These are phyloP conservation scores for Nineta flava DNA, from an alignment of 2,888 invertebrate genomes.

Conservation along the genomic window DNA sequence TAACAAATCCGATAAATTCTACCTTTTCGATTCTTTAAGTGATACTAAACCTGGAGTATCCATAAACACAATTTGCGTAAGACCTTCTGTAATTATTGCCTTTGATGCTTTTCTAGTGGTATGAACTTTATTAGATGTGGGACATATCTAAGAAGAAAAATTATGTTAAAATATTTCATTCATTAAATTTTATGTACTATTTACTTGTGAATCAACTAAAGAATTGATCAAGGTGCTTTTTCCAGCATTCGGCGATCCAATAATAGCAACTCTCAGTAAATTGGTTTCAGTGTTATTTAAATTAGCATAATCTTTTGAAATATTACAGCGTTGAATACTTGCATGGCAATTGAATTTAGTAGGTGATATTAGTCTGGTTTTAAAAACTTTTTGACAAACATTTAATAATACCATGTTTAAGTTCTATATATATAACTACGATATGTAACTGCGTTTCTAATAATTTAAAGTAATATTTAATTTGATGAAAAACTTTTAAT, in stretches of 20 bases:
- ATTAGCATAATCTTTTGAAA: not conserved
- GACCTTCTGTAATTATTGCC: constrained; percentile 56
- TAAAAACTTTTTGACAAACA: no score
- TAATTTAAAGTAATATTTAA: no score
- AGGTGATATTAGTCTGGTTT: no score
- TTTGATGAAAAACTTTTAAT: no score
- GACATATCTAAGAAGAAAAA: constrained; percentile 53
- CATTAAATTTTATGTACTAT: constrained; percentile 11
- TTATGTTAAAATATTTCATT: not conserved
- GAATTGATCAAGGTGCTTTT: constrained; percentile 90
- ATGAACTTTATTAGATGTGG: constrained; percentile 82
- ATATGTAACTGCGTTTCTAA: no score
- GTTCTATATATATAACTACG: no score
- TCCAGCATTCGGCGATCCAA: constrained; percentile 89
- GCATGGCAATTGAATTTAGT: no score
- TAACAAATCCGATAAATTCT: no score
- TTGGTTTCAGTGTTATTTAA: constrained; percentile 13
- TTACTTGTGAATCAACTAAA: constrained; percentile 61
- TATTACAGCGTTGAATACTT: not conserved
- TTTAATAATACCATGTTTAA: no score
- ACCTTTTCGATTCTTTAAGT: constrained; percentile 50
- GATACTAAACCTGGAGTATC: constrained; percentile 88
- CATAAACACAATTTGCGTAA: constrained; percentile 76
- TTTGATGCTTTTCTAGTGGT: constrained; percentile 62
- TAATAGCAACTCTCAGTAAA: constrained; percentile 62